These are phyloP conservation scores for Tetrao urogallus DNA, from an alignment of 2,113 vertebrate species.

Conservation along the genomic window DNA sequence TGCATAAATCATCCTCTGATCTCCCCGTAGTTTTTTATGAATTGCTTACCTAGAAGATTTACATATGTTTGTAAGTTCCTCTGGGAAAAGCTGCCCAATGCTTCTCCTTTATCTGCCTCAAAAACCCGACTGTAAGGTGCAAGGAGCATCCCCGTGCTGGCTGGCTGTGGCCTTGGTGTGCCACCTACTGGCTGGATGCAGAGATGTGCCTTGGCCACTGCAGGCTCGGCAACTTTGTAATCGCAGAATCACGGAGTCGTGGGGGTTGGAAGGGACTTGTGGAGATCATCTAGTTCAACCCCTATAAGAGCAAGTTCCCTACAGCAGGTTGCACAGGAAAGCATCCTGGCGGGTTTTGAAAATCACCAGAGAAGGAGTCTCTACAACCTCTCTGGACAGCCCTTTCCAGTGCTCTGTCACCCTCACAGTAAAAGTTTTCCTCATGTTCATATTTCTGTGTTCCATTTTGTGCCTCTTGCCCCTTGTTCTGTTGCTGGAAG, in stretches of 20 bases:
- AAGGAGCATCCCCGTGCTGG: accelerated
- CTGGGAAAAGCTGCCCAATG: background rate
- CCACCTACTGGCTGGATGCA: conserved; percentile 48
- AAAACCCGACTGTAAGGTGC: background rate
- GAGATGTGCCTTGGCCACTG: background rate
- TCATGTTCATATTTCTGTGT: too few species aligned
- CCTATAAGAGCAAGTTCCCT: background rate
- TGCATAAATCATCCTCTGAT: background rate
- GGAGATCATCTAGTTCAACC: background rate
- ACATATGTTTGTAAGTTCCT: accelerated
- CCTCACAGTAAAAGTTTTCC: background rate
- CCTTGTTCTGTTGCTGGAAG: too few species aligned
- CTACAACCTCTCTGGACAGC: background rate
- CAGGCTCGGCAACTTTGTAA: background rate
- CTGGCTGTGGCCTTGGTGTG: conserved; percentile 5
- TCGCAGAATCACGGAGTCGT: too few species aligned
- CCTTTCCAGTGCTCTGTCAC: background rate
- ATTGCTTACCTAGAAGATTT: background rate
- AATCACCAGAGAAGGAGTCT: background rate
- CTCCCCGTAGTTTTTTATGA: background rate
- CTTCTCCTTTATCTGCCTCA: background rate
- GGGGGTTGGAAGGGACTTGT: background rate
- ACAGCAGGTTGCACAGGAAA: background rate
- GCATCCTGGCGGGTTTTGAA: background rate
- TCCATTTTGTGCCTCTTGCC: too few species aligned